Evolutionary conservation across 2,888 invertebrate species (phyloP).

Genomic region (Xestoiulus laeticollis): DNA sequence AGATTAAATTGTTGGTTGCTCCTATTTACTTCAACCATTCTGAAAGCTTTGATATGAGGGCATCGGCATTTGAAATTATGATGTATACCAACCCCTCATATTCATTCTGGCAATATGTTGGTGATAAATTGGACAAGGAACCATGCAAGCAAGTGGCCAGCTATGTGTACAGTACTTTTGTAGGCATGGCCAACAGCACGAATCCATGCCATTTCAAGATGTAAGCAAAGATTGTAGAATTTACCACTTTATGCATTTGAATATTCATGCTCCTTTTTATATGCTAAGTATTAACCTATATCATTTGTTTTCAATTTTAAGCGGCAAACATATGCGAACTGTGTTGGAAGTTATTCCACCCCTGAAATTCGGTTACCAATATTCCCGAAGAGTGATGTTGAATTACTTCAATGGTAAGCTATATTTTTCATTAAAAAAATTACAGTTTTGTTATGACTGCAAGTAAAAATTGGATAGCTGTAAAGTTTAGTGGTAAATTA

Average conservation of each 20-base stretch:
- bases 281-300: neutral
- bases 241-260: neutral
- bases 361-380: constrained; percentile 49
- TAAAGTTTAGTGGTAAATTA: too few species aligned
- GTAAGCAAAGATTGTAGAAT: constrained; percentile 36
- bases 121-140: constrained; percentile 58
- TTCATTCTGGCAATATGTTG: constrained; percentile 60
- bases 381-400: constrained; percentile 45
- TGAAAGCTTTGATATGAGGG: constrained; percentile 60
- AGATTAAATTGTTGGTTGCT: constrained; percentile 58
- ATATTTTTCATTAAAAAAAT: neutral
- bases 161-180: constrained; percentile 58
- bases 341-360: constrained; percentile 24
- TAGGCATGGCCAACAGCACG: constrained; percentile 58
- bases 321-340: neutral
- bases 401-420: constrained; percentile 52
- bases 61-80: constrained; percentile 60
- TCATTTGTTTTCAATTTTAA: constrained; percentile 27
- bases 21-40: constrained; percentile 60
- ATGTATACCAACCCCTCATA: constrained; percentile 57
- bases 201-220: constrained; percentile 53
- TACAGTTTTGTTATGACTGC: neutral
- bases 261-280: neutral
- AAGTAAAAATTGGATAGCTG: too few species aligned
- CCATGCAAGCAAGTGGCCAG: constrained; percentile 57